Evolutionary conservation across 1,140 invertebrate species (phyloP).

Genomic region (Drosophila baimaii): DNA sequence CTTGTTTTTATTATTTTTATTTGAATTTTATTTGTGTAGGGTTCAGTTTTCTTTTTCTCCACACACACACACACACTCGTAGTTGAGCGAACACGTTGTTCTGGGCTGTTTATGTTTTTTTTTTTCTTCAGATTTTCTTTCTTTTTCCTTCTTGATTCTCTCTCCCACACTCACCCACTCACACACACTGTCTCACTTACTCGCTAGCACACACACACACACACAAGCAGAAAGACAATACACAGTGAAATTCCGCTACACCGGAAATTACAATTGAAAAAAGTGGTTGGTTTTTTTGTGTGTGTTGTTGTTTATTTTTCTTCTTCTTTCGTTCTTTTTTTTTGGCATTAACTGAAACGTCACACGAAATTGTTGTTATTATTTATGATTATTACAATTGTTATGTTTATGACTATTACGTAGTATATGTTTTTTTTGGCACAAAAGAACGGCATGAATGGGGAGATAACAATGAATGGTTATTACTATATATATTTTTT

Average conservation of each 20-base stretch:
- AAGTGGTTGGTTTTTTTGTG: constrained; percentile 51
- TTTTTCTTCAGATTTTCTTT: constrained; percentile 44
- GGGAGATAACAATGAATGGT: constrained; percentile 43
- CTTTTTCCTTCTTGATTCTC: constrained; percentile 29
- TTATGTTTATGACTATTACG: constrained; percentile 32
- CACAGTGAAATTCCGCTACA: constrained; percentile 76
- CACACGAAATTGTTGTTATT: constrained; percentile 56
- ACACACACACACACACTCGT: constrained; percentile 7
- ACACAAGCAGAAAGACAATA: constrained; percentile 31
- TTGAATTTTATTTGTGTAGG: constrained; percentile 30
- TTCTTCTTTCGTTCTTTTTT: constrained; percentile 10
- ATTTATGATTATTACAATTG: constrained; percentile 53
- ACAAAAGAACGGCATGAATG: constrained; percentile 65
- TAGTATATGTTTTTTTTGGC: constrained; percentile 21
- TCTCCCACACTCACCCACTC: constrained; percentile 33
- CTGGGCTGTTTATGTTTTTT: constrained; percentile 70
- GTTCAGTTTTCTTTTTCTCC: constrained; percentile 28
- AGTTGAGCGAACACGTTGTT: constrained; percentile 37
- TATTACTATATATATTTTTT: constrained; percentile 9
- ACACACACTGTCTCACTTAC: constrained; percentile 11
- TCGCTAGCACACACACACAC: constrained; percentile 7
- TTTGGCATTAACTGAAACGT: constrained; percentile 36
- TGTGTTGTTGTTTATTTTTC: constrained; percentile 40
- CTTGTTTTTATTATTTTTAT: constrained; percentile 31
- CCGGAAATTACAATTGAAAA: constrained; percentile 81